Conservation (phyloP, 2,113 vertebrate species). For the Sakesphorus luctuosus region DNA sequence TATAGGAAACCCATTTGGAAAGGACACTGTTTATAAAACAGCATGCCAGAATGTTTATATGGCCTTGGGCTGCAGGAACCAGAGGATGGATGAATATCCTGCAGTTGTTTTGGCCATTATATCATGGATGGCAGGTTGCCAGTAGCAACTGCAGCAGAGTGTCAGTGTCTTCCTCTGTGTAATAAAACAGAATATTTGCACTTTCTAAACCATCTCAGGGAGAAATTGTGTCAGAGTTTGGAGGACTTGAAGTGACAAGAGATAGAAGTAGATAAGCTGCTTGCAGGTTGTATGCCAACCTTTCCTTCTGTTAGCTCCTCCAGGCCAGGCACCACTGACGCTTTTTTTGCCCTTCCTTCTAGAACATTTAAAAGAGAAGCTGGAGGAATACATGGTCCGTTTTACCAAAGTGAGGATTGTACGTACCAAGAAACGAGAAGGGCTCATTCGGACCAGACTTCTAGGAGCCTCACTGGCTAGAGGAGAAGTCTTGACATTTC, state of each 20-base stretch:
- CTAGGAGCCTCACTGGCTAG: conserved; percentile 86
- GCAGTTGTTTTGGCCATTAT: conserved; percentile 24
- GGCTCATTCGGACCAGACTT: conserved; percentile 87
- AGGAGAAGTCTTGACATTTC: conserved; percentile 88
- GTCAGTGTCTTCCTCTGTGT: conserved; percentile 4
- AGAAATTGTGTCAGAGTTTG: conserved; percentile 5
- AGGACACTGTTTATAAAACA: background rate
- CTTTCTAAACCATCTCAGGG: background rate
- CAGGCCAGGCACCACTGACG: background rate
- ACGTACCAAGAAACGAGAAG: conserved; percentile 88
- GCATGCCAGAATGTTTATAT: background rate
- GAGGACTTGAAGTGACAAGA: background rate
- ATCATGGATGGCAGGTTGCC: background rate
- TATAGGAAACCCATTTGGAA: conserved; percentile 13
- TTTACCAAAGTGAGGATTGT: conserved; percentile 89
- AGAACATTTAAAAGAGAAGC: conserved; percentile 86
- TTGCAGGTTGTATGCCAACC: background rate
- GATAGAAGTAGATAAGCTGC: background rate
- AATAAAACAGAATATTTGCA: conserved; percentile 31
- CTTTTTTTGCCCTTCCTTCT: conserved; percentile 33
- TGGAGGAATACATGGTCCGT: conserved; percentile 87
- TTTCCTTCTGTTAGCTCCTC: conserved; percentile 3
- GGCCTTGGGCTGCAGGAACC: conserved; percentile 8
- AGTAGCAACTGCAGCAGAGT: background rate
- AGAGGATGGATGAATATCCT: background rate